A percentile compares a stretch with the other conserved stretches of the same genome.
phyloP scores from a whole-genome alignment of 2,797 vertebrate species.

The Petrocephalus sullivani region DNA sequence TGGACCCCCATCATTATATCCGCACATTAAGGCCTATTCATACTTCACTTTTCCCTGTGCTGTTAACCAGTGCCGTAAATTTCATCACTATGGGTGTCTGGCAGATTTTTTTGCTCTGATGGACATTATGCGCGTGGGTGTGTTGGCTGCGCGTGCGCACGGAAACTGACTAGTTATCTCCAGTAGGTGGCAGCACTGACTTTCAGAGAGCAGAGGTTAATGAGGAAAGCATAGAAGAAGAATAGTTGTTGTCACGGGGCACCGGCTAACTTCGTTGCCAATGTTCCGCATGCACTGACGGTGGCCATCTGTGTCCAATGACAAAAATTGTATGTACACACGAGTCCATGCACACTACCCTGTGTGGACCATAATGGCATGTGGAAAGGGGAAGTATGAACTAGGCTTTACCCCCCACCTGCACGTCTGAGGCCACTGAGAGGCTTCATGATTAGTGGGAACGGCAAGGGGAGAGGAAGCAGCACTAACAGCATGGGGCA shows the following conservation, averaged over 20 bases:
- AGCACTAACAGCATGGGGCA: not conserved
- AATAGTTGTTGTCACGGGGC: not conserved
- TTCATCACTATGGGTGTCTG: not conserved
- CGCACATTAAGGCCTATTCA: not conserved
- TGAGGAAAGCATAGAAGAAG: not conserved
- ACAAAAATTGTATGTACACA: not conserved
- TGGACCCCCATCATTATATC: not conserved
- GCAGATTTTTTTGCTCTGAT: not conserved
- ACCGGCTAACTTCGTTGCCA: not conserved
- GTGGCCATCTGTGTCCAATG: not conserved
- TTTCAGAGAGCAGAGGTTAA: not conserved
- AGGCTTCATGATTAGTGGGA: not conserved
- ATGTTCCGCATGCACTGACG: too few relatives aligned
- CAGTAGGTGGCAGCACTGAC: conserved; percentile 1
- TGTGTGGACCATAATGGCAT: not conserved
- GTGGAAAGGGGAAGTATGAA: not conserved
- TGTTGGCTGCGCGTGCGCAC: not conserved
- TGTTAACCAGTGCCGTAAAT: not conserved
- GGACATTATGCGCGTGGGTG: not conserved
- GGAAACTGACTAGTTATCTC: not conserved
- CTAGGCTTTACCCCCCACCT: not conserved
- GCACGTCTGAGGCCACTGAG: not conserved
- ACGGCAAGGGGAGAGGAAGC: not conserved
- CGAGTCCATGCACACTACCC: not conserved
- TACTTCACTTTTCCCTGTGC: not conserved